Conservation (phyloP, 2,113 vertebrate species). For the Callopanchax toddi region DNA sequence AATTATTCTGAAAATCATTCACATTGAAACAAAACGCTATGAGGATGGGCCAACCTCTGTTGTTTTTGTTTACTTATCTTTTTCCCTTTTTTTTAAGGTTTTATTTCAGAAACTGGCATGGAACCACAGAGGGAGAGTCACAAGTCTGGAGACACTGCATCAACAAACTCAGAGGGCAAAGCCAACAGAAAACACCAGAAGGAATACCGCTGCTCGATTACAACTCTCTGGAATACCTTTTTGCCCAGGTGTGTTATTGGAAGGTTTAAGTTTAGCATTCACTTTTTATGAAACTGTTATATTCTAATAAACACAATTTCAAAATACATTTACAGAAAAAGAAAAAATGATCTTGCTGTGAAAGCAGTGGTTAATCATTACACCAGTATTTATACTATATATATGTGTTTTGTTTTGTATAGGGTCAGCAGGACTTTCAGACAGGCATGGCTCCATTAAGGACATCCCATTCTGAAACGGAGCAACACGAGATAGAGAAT, state of each 20-base stretch:
- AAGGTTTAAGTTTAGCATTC: neutral
- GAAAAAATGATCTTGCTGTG: no score
- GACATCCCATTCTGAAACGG: constrained; percentile 82
- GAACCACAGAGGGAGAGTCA: constrained; percentile 89
- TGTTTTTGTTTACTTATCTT: neutral
- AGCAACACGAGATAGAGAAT: constrained; percentile 93
- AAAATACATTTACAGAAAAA: no score
- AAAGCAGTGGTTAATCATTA: no score
- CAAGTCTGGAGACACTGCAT: constrained; percentile 92
- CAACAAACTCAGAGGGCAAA: constrained; percentile 82
- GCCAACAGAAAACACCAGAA: constrained; percentile 81
- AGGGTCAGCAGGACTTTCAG: constrained; percentile 95
- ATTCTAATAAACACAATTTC: no score
- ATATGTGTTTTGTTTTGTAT: neutral
- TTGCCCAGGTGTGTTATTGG: constrained; percentile 85
- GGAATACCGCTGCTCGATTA: constrained; percentile 91
- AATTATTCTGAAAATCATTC: no score
- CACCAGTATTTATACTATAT: no score
- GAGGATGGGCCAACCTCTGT: neutral
- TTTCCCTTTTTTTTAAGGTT: constrained; percentile 84
- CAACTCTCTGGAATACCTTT: constrained; percentile 90
- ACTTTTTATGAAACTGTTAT: no score
- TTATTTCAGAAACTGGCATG: constrained; percentile 98
- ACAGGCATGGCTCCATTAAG: constrained; percentile 88
- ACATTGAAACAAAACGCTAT: no score